Conservation (phyloP, 2,888 invertebrate species). For the Lasioglossum villosulum region DNA sequence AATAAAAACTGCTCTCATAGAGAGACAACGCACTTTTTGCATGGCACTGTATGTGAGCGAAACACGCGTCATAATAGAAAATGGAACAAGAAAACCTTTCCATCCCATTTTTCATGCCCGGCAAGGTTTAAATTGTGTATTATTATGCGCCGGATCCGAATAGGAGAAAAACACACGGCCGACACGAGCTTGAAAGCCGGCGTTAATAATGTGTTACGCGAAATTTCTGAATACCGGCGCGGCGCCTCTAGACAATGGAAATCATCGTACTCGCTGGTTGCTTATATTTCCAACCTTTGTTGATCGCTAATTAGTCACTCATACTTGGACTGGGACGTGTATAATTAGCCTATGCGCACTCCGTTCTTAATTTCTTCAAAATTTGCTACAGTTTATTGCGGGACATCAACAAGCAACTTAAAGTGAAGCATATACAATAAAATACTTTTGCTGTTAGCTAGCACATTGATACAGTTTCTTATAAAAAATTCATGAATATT, state of each 20-base stretch:
- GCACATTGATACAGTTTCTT: too few species aligned
- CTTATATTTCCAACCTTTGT: constrained; percentile 38
- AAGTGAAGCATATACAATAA: too few species aligned
- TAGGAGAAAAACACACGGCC: not conserved
- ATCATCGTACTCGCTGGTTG: not conserved
- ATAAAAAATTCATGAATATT: too few species aligned
- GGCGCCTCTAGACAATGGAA: not conserved
- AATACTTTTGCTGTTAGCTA: too few species aligned
- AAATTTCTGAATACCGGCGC: constrained; percentile 10
- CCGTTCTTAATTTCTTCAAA: not conserved
- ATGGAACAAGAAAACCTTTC: not conserved
- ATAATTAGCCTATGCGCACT: constrained; percentile 32
- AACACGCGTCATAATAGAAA: constrained; percentile 7
- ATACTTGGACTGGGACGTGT: constrained; percentile 32
- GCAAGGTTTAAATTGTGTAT: constrained; percentile 15
- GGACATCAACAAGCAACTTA: too few species aligned
- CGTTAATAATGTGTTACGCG: constrained; percentile 21
- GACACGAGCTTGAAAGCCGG: not conserved
- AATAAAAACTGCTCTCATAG: not conserved
- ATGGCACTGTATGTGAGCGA: not conserved
- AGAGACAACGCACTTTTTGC: not conserved
- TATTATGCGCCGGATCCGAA: not conserved
- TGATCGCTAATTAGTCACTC: constrained; percentile 64
- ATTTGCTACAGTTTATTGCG: not conserved
- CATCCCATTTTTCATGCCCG: not conserved